Conservation (phyloP, 2,797 vertebrate species). For the Hylomyscus alleni region DNA sequence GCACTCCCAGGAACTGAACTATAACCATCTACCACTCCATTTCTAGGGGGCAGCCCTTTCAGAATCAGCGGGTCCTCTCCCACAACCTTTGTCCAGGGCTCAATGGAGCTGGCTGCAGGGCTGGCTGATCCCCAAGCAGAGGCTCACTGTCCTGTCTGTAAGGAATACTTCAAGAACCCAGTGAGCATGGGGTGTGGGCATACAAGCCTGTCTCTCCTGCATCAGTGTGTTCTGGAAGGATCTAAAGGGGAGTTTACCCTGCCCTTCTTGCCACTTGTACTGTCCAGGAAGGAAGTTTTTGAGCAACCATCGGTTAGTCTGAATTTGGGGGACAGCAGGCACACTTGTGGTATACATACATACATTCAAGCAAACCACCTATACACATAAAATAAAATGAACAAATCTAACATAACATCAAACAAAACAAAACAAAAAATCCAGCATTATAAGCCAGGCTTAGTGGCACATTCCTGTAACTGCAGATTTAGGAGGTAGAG, state of each 20-base stretch:
- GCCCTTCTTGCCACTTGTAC: constrained; percentile 91
- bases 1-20: neutral
- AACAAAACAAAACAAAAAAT: neutral
- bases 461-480: neutral
- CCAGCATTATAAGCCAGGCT: neutral
- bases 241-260: constrained; percentile 80
- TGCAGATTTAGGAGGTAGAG: neutral
- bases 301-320: constrained; percentile 76
- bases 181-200: constrained; percentile 88
- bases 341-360: neutral
- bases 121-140: constrained; percentile 52
- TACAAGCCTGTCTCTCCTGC: constrained; percentile 86
- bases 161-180: constrained; percentile 75
- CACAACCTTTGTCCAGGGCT: neutral
- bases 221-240: constrained; percentile 71
- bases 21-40: neutral
- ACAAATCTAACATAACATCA: neutral
- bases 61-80: neutral
- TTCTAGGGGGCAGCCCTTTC: neutral
- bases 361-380: neutral
- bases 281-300: constrained; percentile 90
- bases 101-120: constrained; percentile 1
- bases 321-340: neutral
- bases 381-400: neutral
- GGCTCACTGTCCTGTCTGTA: constrained; percentile 76